Percentiles rank a stretch among this genome's conserved stretches.
phyloP scores from a whole-genome alignment of 37 sponge, comb jelly and placozoan species.

The Beroe forskalii region DNA sequence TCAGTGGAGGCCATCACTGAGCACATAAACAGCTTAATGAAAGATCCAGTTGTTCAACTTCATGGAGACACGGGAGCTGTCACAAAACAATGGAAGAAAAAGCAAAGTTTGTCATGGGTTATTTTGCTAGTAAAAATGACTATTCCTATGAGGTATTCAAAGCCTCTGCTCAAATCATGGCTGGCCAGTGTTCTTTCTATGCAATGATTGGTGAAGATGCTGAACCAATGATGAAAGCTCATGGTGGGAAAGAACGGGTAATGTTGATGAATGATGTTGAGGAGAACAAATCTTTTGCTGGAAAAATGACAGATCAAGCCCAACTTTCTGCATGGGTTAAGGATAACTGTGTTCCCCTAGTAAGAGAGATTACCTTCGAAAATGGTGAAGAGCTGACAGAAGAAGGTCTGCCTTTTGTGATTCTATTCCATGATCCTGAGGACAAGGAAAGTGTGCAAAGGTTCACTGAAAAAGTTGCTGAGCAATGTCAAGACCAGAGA shows the following conservation, averaged over 20 bases:
- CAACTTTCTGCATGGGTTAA: conserved; percentile 73
- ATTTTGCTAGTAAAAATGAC: neutral
- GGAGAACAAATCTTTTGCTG: neutral
- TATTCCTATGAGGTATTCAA: conserved; percentile 53
- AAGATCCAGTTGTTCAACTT: conserved; percentile 69
- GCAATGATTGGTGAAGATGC: conserved; percentile 61
- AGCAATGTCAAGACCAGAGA: conserved; percentile 73
- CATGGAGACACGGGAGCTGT: too few species aligned
- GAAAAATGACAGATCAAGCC: neutral
- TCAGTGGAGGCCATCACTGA: conserved; percentile 68
- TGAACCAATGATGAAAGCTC: neutral
- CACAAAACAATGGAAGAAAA: neutral
- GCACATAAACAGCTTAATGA: conserved; percentile 70
- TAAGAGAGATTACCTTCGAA: conserved; percentile 95
- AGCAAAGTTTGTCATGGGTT: conserved; percentile 45
- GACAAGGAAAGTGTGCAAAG: conserved; percentile 71
- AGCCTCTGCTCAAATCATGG: conserved; percentile 37
- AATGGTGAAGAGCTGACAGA: conserved; percentile 99
- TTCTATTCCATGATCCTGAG: conserved; percentile 94
- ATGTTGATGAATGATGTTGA: conserved; percentile 35
- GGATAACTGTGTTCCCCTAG: conserved; percentile 82
- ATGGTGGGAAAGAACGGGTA: conserved; percentile 23
- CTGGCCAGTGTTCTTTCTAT: conserved; percentile 37
- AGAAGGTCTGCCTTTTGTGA: conserved; percentile 91
- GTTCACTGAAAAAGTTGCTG: conserved; percentile 76